Base-by-base conservation (phyloP, 2,113 vertebrate species). In the Nothocercus nigrocapillus region DNA sequence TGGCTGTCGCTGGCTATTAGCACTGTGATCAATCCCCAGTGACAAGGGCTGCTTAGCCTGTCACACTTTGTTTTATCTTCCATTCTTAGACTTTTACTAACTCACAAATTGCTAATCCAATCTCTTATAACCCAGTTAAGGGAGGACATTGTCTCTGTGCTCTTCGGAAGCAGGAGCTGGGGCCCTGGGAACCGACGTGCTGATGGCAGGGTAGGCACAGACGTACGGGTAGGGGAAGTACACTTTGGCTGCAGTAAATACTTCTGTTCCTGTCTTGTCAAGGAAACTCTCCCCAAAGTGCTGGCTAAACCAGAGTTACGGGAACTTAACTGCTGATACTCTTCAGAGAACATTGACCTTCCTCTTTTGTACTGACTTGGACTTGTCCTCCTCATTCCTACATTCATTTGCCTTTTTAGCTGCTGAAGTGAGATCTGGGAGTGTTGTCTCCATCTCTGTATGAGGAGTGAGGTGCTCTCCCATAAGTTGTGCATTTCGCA, bases 21-120 rank as follows among this genome's bases (percentile, higher is more conserved):
- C 82, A 62, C 96, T 86, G 96, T 98, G 98, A 99, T 99, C 98
- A 98, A 98, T 98, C 98, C 97, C 97, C 2, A 36, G 94, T 97
- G 98, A 98, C 97, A 98, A 97, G 93, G 80, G 64, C 97, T 97
- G 97, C 97, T 98, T 98, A 98, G 97, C 96, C 98, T 98, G 98
- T 98, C 98, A 98, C 98, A 98, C 98, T 97, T 79, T 96, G 97
- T 98, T 97, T 97, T 93, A 96, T 97, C 96, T 95, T 96, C 98
- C 98, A 98, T 98, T 98, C 98, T 98, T 98, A 98, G 97, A 97
- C 97, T 98, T 98, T 98, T 98, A 98, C 97, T 98, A 98, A 98
- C 97, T 98, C 96, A 97, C 96, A 98, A 99, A 99, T 98, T 98
- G 98, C 98, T 99, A 98, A 99, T 98, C 98, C 94, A 98, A 99